Base-by-base conservation (phyloP, 2,888 invertebrate species). In the Cephus pygmeus region DNA sequence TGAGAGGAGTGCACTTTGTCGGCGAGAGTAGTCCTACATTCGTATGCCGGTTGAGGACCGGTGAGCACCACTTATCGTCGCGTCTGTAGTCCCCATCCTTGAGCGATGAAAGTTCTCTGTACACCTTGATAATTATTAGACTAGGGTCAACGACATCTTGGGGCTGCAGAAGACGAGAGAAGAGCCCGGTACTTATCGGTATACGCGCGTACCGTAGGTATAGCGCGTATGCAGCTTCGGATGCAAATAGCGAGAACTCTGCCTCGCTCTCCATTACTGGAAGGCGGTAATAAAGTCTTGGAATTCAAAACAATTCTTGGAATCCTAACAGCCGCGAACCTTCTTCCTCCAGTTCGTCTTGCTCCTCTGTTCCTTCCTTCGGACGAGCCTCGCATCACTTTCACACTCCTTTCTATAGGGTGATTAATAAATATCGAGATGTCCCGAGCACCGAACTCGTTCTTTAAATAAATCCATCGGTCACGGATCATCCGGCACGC, bases 381-480 rank as follows among this genome's bases (percentile, higher is more conserved):
- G 71, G 12, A 33, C 6, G 31, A 71, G 71, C 31, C 23, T 31
- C 9, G 34, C 34, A 12, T 31, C 71, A 34, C 71, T 34, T 34
- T 71, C 33, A 56, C 71, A 33, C 71, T 71, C 34, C 34, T n/a
- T 34, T 34, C 11, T 11, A 34, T 1, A 34, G 78, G 35, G 73
- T 36, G 34, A 78, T 79, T 36, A 78, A 77, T 73, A 69, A 77
- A 75, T 74, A 34, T 69, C 73, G 75, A 78, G 80, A 79, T 75
- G 76, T 79, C 76, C 75, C 78, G 79, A 81, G 79, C 79, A 76
- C 33, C 80, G 77, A 78, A 78, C 80, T 81, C 79, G 81, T 31
- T 30, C 77, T 76, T 71, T 69, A 76, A 78, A 76, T 74, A 78
- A 80, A 80, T 78, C 76, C 75, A 78, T 76, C 77, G 69, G 71